phyloP scores from a whole-genome alignment of 2,113 vertebrate genomes.

The Thryonomys swinderianus region DNA sequence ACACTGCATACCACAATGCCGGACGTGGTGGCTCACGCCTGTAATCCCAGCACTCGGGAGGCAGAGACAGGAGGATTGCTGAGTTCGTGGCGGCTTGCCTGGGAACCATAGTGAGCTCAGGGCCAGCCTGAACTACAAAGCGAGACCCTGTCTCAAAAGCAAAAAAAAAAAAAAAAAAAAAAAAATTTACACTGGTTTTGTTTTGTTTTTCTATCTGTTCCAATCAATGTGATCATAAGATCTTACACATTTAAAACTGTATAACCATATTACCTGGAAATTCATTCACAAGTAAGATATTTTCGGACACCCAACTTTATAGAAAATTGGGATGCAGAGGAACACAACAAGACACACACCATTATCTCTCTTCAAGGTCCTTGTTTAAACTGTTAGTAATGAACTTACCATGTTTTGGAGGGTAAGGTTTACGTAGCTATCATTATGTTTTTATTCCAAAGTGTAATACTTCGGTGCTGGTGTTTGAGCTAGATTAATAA shows the following conservation, averaged over 20 bases:
- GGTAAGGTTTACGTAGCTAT: not conserved
- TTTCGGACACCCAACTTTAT: not conserved
- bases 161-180: no score
- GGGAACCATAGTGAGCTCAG: no score
- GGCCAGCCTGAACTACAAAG: no score
- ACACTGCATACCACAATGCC: no score
- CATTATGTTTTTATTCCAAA: not conserved
- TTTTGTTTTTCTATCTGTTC: not conserved
- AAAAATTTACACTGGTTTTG: no score
- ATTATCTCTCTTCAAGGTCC: not conserved
- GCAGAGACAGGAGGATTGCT: no score
- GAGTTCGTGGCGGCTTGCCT: no score
- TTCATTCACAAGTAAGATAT: not conserved
- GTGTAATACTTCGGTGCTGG: not conserved
- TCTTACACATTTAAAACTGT: conserved; percentile 6
- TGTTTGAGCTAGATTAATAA: not conserved
- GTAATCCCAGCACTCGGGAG: no score
- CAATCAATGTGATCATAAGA: not conserved
- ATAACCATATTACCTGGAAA: not conserved
- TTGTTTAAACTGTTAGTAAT: not conserved
- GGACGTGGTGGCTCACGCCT: no score
- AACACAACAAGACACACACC: not conserved
- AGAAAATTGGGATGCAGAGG: not conserved
- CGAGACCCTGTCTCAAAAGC: no score
- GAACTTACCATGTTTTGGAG: not conserved